Base-by-base conservation (phyloP, 2,888 invertebrate species). In the Parnassius orleans region DNA sequence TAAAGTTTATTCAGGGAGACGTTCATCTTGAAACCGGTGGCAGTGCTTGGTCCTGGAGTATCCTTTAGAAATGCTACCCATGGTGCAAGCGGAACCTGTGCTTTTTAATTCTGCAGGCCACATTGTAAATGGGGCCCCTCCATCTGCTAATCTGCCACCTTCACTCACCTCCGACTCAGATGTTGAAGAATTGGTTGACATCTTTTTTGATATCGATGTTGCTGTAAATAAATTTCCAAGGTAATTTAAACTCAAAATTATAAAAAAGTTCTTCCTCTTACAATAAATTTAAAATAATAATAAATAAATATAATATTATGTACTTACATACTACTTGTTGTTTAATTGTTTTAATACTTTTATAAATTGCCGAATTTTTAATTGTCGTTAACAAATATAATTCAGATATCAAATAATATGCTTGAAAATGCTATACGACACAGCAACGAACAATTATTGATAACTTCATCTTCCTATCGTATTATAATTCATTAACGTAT, bases 201-300 rank as follows among this genome's bases (percentile, higher is more conserved):
- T 90, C 72, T 91, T 90, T 74, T 90, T 90, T 77, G 90, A 90
- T 77, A 90, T 92, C 69, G 90, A 89, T 79, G 89, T 90, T 71
- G 84, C 86, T 72, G 86, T 87, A 69, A 86, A 87, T 75, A 81
- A 81, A 44, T 86, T 84, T 69, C 78, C 86, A 73, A 90, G 91
- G 88, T 91, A 88, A 81, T 70, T 74, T 10, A 33, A 57, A 46
- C 5, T 24, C 2, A 24, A 24, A 24, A 7, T 24, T 24, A 5
- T 24, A 24, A 5, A 24, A 24, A 24, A 24, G 24, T 24, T 33
- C 33, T 33, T 1, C 33, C 33, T 7, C 33, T 33, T 5, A 33
- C 33, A 33, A 33, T 33, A 33, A 33, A 33, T 33, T 33, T 5
- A 33, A 7, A 33, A 33, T 0, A 33, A 33, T 33, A 19, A 19